These are phyloP conservation scores for Melitaea athalia DNA, from an alignment of 2,888 invertebrate genomes.

Conservation along the genomic window DNA sequence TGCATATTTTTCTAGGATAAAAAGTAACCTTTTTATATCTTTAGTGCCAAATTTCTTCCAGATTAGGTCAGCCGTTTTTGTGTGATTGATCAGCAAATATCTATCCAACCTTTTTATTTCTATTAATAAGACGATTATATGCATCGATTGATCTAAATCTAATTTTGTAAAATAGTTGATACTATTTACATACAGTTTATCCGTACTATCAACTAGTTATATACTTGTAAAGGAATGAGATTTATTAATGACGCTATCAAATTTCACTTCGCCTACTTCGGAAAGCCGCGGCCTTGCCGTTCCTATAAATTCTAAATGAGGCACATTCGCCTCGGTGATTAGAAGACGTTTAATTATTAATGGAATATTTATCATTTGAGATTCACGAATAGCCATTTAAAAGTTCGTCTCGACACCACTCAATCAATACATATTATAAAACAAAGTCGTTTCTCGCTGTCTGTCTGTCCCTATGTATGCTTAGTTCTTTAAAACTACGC, in stretches of 20 bases:
- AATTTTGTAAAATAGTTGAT: not conserved
- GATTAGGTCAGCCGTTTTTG: too few species aligned
- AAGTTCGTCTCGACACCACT: not conserved
- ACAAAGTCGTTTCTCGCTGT: too few species aligned
- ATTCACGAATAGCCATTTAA: slow-evolving; percentile 17
- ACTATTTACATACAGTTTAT: not conserved
- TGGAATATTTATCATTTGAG: slow-evolving; percentile 22
- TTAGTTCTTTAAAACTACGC: too few species aligned
- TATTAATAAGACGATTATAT: not conserved
- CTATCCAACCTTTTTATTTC: not conserved
- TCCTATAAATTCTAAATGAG: slow-evolving; percentile 26
- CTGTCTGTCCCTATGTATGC: too few species aligned
- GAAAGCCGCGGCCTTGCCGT: slow-evolving; percentile 9
- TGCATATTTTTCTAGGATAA: too few species aligned
- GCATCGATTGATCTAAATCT: not conserved
- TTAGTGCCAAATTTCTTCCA: too few species aligned
- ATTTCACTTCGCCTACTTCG: slow-evolving; percentile 22
- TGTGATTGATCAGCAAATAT: not conserved
- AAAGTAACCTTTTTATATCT: too few species aligned
- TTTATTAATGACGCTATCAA: slow-evolving; percentile 21
- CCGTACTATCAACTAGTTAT: not conserved
- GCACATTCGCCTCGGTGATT: slow-evolving; percentile 14
- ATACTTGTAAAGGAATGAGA: slow-evolving; percentile 6
- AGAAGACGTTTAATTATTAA: slow-evolving; percentile 19
- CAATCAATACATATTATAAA: not conserved